These are phyloP conservation scores for Patiria miniata DNA, from an alignment of 35 echinoderm and acorn worm species.

Conservation along the genomic window DNA sequence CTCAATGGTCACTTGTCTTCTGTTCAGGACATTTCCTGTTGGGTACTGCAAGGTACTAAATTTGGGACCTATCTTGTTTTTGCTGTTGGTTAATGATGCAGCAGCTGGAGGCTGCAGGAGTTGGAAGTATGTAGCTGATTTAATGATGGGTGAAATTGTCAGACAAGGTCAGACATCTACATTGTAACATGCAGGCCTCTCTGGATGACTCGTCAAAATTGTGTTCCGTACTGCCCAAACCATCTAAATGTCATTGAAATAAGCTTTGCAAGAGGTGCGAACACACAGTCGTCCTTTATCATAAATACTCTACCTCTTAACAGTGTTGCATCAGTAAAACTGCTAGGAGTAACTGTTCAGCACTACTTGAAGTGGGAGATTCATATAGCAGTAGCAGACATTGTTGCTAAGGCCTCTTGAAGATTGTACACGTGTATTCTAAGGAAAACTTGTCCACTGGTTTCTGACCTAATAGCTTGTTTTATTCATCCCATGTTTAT, in stretches of 20 bases:
- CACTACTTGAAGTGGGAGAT: too few species aligned
- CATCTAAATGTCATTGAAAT: neutral
- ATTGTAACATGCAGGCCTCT: neutral
- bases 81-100: neutral
- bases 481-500: too few species aligned
- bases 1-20: neutral
- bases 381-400: too few species aligned
- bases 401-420: neutral
- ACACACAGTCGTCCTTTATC: too few species aligned
- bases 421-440: neutral
- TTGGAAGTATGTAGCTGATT: neutral
- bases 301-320: too few species aligned
- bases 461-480: neutral
- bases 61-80: conserved; percentile 3
- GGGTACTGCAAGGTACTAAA: neutral
- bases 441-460: neutral
- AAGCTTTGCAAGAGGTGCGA: neutral
- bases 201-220: neutral
- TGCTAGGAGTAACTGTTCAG: too few species aligned
- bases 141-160: neutral
- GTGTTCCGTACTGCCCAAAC: neutral
- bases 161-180: neutral
- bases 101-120: neutral
- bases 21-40: neutral
- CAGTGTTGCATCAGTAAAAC: too few species aligned